A percentile compares a stretch with the other conserved stretches of the same genome.
Conservation (phyloP, 2,797 vertebrate species). For the Stomatorhinus walkeri region DNA sequence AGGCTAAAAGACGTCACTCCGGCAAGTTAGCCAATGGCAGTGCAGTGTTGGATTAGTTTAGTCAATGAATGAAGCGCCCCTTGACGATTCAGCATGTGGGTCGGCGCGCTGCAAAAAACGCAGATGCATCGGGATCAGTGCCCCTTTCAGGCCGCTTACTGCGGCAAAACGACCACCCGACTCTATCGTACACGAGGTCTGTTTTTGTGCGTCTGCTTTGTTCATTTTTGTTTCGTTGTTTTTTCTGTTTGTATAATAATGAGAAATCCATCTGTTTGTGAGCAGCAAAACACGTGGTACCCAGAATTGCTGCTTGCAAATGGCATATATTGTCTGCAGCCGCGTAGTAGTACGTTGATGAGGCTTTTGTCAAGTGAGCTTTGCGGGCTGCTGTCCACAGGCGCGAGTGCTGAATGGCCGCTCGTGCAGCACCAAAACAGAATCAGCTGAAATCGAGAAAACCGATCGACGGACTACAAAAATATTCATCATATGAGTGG, state of each 20-base stretch:
- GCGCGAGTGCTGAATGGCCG: conserved; percentile 15
- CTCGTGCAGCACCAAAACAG: background rate
- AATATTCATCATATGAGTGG: background rate
- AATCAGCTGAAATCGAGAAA: background rate
- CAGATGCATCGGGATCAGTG: background rate
- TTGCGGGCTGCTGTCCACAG: conserved; percentile 19
- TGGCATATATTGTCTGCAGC: background rate
- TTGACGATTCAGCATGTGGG: conserved; percentile 15
- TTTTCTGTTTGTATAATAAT: conserved; percentile 1
- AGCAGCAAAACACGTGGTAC: background rate
- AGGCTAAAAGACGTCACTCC: conserved; percentile 22
- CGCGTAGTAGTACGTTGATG: background rate
- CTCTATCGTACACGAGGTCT: background rate
- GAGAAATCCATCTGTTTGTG: background rate
- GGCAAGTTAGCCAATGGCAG: conserved; percentile 7
- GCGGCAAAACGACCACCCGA: background rate
- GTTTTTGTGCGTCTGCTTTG: background rate
- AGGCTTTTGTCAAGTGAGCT: background rate
- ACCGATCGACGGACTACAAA: background rate
- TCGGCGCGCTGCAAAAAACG: conserved; percentile 2
- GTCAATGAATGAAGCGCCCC: conserved; percentile 24
- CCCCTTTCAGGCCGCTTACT: background rate
- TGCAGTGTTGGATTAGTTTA: background rate
- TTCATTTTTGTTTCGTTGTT: background rate
- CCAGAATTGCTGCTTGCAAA: background rate